These are phyloP conservation scores for Talpa occidentalis DNA, from an alignment of 2,113 vertebrate genomes.

Conservation along the genomic window DNA sequence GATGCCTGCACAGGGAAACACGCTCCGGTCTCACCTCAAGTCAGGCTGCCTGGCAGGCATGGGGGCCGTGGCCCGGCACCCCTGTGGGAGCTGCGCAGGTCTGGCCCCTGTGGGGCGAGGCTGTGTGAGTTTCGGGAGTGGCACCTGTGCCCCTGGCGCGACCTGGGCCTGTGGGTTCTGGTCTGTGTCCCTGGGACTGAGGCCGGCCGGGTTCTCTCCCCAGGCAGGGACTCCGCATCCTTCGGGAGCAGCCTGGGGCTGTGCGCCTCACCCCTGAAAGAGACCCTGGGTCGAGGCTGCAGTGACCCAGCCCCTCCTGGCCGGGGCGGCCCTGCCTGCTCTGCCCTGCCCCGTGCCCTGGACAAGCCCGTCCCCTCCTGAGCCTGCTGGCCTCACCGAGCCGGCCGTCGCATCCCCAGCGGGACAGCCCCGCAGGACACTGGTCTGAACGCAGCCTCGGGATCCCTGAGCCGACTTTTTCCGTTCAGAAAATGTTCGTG, in stretches of 20 bases:
- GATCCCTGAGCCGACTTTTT: not conserved
- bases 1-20: accelerated
- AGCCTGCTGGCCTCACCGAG: not conserved
- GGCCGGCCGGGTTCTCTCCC: not conserved
- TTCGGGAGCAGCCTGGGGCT: not conserved
- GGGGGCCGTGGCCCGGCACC: accelerated
- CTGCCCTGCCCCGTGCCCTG: not conserved
- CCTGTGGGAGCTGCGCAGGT: not conserved
- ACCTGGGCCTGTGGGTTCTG: slow-evolving; percentile 42
- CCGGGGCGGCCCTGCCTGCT: not conserved
- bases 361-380: too few relatives aligned
- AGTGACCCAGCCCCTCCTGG: accelerated
- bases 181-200: not conserved
- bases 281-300: too few relatives aligned
- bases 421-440: too few relatives aligned
- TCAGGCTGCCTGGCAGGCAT: not conserved
- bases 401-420: too few relatives aligned
- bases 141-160: not conserved
- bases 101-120: not conserved
- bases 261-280: too few relatives aligned
- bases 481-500: not conserved
- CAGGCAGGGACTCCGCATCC: not conserved
- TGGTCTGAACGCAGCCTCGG: not conserved
- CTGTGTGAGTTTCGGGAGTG: slow-evolving; percentile 10
- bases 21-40: not conserved